These are phyloP conservation scores for Colostygia pectinataria DNA, from an alignment of 2,888 invertebrate species.

Conservation along the genomic window DNA sequence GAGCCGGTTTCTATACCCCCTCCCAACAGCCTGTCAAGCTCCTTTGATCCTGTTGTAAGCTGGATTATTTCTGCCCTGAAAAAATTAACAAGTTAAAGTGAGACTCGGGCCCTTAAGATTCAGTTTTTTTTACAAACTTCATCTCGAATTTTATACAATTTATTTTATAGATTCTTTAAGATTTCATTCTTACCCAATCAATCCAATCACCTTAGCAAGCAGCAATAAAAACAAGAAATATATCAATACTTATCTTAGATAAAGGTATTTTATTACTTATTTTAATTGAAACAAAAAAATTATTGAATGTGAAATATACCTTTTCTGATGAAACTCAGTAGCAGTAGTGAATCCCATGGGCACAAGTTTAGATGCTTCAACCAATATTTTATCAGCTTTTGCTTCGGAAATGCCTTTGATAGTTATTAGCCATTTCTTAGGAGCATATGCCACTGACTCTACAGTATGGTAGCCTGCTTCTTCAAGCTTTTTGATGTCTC, in stretches of 20 bases:
- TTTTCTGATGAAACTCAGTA: constrained; percentile 96
- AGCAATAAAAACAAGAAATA: too few species aligned
- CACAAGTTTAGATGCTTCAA: constrained; percentile 95
- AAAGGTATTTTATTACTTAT: too few species aligned
- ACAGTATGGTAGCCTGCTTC: constrained; percentile 98
- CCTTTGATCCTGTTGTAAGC: constrained; percentile 96
- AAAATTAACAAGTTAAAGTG: neutral
- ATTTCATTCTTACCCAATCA: too few species aligned
- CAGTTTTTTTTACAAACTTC: too few species aligned
- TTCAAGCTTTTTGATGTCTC: constrained; percentile 95
- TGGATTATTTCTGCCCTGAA: constrained; percentile 94
- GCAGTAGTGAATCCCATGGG: constrained; percentile 99
- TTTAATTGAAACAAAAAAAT: too few species aligned
- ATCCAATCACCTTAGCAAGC: neutral
- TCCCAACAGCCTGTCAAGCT: constrained; percentile 94
- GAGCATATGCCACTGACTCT: constrained; percentile 96
- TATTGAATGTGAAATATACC: constrained; percentile 63
- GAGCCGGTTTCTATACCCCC: constrained; percentile 99
- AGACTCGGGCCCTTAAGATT: too few species aligned
- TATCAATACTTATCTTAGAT: too few species aligned
- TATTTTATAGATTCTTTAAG: too few species aligned
- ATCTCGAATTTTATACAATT: too few species aligned
- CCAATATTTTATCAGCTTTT: constrained; percentile 96
- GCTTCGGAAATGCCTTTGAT: constrained; percentile 98
- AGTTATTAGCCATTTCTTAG: constrained; percentile 93